Base-by-base conservation (phyloP, 2,113 vertebrate species). In the Myrmophylax atrothorax region DNA sequence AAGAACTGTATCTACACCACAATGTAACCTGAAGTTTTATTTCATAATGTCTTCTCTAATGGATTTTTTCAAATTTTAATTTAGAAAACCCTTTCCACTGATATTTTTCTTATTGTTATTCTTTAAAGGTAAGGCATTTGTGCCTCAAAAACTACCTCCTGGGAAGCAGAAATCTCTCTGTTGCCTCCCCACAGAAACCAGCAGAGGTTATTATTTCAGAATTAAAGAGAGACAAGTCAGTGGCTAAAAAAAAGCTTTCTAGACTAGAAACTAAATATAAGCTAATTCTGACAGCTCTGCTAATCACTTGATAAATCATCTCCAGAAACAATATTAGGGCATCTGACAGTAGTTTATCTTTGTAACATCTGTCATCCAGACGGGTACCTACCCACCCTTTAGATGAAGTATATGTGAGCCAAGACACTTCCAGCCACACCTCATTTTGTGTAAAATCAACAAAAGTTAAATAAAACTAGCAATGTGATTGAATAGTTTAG, bases 291-390 rank as follows among this genome's bases (percentile, higher is more conserved):
- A 70, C 64, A 89, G 35, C 14, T 90, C 37, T 59, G 50, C 59
- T 89, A 93, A 89, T 89, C 50, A 73, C 58, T 85, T 87, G 62
- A 87, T 89, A 93, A 95, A 96, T 92, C 62, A 85, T 50, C 66
- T 87, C 62, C 67, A 89, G 77, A 87, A 89, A 89, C 33, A 89
- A 66, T 84, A 68, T 84, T 55, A 94, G 31, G 53, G 69, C 31
- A 56, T 26, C 37, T 83, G 59, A 87, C 23, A 89, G 60, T 15
- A 89, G 77, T 93, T 96, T 92, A 84, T 84, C 83, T 87, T 72
- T 75, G 66, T 78, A 94, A 91, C 40, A 80, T 63, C 67, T 90
- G 62, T 95, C 89, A 91, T 60, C 56, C 66, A 91, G 73, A 84
- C 63, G 3, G 29, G 18, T 74, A 89, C 6, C 76, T 20, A 76